Evolutionary conservation across 2,797 vertebrate genomes (phyloP).

Genomic region (Arremon brunneinucha): DNA sequence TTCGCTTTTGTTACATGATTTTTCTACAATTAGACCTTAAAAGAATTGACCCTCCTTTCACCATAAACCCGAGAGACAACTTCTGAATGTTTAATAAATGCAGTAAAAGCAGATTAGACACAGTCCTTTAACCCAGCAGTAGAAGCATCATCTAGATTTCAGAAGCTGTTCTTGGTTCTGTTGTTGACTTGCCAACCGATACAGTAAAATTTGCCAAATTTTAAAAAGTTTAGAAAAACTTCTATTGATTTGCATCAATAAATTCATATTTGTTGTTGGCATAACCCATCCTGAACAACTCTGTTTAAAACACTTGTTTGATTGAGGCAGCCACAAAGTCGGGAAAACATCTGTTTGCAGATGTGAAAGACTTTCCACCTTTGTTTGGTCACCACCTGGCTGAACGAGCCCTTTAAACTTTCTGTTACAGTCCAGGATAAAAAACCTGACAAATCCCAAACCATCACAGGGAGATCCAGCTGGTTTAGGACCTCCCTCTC

Average conservation of each 20-base stretch:
- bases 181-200: neutral
- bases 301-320: neutral
- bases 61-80: neutral
- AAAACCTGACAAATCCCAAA: neutral
- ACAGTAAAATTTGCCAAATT: neutral
- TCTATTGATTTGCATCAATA: neutral
- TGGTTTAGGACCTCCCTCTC: neutral
- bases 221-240: neutral
- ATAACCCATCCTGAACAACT: neutral
- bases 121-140: neutral
- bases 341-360: neutral
- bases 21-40: neutral
- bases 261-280: neutral
- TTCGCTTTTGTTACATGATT: neutral
- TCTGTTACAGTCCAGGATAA: neutral
- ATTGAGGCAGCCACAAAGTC: fast-evolving
- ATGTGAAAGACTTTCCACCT: neutral
- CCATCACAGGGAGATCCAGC: neutral
- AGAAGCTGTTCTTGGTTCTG: neutral
- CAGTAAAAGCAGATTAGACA: neutral
- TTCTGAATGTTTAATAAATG: neutral
- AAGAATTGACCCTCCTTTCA: neutral
- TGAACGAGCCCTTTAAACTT: neutral
- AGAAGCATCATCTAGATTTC: neutral
- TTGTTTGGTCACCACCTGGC: neutral